These are phyloP conservation scores for Thamnophis sirtalis DNA, from an alignment of 2,113 vertebrate genomes.

Conservation along the genomic window DNA sequence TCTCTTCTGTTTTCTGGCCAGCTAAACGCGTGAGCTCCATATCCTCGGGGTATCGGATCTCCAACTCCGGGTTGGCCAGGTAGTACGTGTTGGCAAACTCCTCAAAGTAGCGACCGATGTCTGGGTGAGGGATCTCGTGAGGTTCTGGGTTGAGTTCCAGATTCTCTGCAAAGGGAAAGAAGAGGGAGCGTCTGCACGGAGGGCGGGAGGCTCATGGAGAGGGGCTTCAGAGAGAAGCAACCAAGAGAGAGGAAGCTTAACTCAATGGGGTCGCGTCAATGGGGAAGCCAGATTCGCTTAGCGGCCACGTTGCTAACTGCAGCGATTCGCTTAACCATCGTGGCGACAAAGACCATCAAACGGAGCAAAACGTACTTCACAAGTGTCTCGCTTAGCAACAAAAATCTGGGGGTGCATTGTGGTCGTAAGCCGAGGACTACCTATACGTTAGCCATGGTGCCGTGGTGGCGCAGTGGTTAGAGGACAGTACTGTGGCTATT, in stretches of 20 bases:
- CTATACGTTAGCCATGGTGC: too few species aligned
- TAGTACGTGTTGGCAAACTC: constrained; percentile 86
- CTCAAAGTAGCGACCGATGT: constrained; percentile 91
- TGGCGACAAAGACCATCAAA: too few species aligned
- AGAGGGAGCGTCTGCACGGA: not conserved
- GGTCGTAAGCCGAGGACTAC: too few species aligned
- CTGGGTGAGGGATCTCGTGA: constrained; percentile 88
- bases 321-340: too few species aligned
- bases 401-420: too few species aligned
- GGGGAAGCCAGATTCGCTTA: too few species aligned
- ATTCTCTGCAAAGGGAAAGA: constrained; percentile 78
- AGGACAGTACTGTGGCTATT: too few species aligned
- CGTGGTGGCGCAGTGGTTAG: too few species aligned
- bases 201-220: not conserved
- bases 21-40: constrained; percentile 72
- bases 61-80: constrained; percentile 85
- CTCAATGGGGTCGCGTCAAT: not conserved
- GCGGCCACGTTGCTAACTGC: too few species aligned
- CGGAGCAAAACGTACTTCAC: too few species aligned
- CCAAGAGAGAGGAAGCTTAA: not conserved
- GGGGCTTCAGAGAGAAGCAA: not conserved
- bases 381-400: too few species aligned
- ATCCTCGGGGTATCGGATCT: constrained; percentile 86
- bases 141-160: constrained; percentile 86
- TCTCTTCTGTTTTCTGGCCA: constrained; percentile 79